Conservation (phyloP, 2,888 invertebrate species). For the Drosophila pegasa region DNA sequence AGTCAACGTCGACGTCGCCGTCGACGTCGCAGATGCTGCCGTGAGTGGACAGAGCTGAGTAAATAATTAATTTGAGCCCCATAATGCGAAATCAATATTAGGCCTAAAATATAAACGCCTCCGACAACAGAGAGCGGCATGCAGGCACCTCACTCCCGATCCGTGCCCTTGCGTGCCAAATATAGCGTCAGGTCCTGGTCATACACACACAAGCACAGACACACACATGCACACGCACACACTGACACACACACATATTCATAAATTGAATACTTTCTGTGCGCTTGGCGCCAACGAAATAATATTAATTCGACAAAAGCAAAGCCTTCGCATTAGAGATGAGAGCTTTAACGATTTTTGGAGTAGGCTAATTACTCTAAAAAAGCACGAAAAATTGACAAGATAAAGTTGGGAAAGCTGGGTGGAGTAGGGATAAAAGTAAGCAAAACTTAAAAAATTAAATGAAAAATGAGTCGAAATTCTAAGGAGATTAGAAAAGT, state of each 20-base stretch:
- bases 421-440: too few relatives aligned
- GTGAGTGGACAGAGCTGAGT: slow-evolving; percentile 33
- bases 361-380: background rate
- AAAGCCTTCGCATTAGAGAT: slow-evolving; percentile 23
- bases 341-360: slow-evolving; percentile 1
- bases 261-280: slow-evolving; percentile 58
- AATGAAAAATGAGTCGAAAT: too few relatives aligned
- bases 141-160: slow-evolving; percentile 2
- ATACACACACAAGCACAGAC: slow-evolving; percentile 18
- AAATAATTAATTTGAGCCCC: slow-evolving; percentile 64
- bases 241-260: slow-evolving; percentile 12
- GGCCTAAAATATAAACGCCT: slow-evolving; percentile 60
- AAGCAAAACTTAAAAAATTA: too few relatives aligned
- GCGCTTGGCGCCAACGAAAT: slow-evolving; percentile 57
- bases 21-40: slow-evolving; percentile 28
- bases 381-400: background rate
- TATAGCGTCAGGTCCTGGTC: slow-evolving; percentile 67
- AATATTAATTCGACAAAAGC: slow-evolving; percentile 48
- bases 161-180: slow-evolving; percentile 60
- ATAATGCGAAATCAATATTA: slow-evolving; percentile 74
- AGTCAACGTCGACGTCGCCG: slow-evolving; percentile 26
- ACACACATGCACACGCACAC: background rate
- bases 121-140: slow-evolving; percentile 16
- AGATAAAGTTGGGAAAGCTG: too few relatives aligned
- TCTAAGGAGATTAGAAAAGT: too few relatives aligned